Base-by-base conservation (phyloP, 1,140 invertebrate species). In the Micrasema longulum region DNA sequence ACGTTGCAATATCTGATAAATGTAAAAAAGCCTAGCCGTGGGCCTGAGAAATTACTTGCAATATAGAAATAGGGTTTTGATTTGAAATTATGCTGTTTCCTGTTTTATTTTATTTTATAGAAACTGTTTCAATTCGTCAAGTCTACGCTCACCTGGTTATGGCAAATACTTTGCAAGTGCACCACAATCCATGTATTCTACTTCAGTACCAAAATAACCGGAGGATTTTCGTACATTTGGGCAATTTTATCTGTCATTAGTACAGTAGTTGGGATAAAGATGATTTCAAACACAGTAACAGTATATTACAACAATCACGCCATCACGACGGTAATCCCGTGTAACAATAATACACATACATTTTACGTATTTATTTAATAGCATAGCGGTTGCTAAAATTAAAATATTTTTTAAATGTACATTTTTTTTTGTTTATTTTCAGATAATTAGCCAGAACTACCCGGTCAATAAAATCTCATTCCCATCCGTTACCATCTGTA, bases 401-500 rank as follows among this genome's bases (percentile, higher is more conserved):
- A n/a, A n/a, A n/a, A n/a, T n/a, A n/a, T n/a, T n/a, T n/a, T n/a
- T n/a, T n/a, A n/a, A n/a, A n/a, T n/a, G n/a, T n/a, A n/a, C n/a
- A n/a, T n/a, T n/a, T n/a, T n/a, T 5, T 45, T 12, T 45, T 45
- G 41, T 45, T n/a, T 45, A 11, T 45, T 60, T 60, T 36, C 16
- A 60, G 55, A 60, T 60, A 9, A 36, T 14, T 12, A 14, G 31
- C 3, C 5, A 36, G 31, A 60, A 36, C 22, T 60, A 60, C 11
- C 55, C 55, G 10, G 36, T 60, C 7, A 26, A 18, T 41, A 60
- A 16, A 20, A 20, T 60, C 9, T 36, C n/a, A 12, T 60, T 38
- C 16, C 55, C 55, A n/a, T n/a, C 31, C 9, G 55, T 60, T 35
- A 60, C 11, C 20, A 18, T 60, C 16, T 60, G 55, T 12, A 41